These are phyloP conservation scores for Anarrhichthys ocellatus DNA, from an alignment of 2,113 vertebrate genomes.

Conservation along the genomic window DNA sequence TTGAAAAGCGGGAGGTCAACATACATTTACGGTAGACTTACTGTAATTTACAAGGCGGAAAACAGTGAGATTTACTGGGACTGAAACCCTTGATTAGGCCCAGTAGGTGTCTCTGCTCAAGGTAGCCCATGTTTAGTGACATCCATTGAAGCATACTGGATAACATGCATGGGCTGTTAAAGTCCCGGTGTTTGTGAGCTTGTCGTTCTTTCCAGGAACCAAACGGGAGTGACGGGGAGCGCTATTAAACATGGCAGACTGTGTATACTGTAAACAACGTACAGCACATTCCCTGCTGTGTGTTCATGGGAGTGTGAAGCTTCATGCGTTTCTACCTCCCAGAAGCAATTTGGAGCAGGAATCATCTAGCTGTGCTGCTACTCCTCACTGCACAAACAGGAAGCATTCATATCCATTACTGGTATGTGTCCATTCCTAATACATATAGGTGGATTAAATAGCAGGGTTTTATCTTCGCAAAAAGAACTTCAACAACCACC, in stretches of 20 bases:
- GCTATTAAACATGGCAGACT: slow-evolving; percentile 69
- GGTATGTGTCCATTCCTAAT: slow-evolving; percentile 18
- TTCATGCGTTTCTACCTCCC: slow-evolving; percentile 55
- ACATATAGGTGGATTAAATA: slow-evolving; percentile 3
- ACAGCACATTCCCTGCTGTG: slow-evolving; percentile 68
- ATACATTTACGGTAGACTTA: slow-evolving; percentile 26
- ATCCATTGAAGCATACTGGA: slow-evolving; percentile 46
- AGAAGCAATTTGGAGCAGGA: slow-evolving; percentile 63
- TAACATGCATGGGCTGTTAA: slow-evolving; percentile 55
- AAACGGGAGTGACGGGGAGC: slow-evolving; percentile 54
- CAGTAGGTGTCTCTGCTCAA: slow-evolving; percentile 62
- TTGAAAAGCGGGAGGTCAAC: slow-evolving; percentile 43
- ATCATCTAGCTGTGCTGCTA: slow-evolving; percentile 56
- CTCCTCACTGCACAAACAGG: slow-evolving; percentile 38
- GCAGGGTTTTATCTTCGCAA: not conserved
- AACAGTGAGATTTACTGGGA: slow-evolving; percentile 45
- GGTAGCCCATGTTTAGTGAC: slow-evolving; percentile 56
- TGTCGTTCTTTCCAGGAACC: slow-evolving; percentile 50
- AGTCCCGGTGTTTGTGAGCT: slow-evolving; percentile 52
- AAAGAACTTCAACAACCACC: not conserved
- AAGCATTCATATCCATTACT: slow-evolving; percentile 52
- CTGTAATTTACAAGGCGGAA: slow-evolving; percentile 49
- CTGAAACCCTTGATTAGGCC: slow-evolving; percentile 69
- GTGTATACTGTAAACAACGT: slow-evolving; percentile 68
- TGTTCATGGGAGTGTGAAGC: slow-evolving; percentile 71